These are phyloP conservation scores for Parauchenoglanis ngamensis DNA, from an alignment of 2,797 vertebrate genomes.

Conservation along the genomic window DNA sequence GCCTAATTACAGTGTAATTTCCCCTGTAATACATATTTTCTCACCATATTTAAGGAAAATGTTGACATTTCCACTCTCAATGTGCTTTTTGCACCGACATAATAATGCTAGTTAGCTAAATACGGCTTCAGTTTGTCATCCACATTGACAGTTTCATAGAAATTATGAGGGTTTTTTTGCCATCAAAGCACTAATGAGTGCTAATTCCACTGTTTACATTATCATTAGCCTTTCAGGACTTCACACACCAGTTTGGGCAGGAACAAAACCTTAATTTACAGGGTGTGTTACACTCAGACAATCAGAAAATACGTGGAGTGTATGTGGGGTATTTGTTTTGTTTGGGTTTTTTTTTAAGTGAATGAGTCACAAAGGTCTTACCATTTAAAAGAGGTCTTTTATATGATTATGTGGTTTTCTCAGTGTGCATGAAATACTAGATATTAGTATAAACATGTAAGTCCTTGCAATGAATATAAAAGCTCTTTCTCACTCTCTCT, in stretches of 20 bases:
- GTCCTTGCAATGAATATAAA: background rate
- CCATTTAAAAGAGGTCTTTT: background rate
- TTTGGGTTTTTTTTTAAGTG: background rate
- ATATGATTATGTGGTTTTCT: background rate
- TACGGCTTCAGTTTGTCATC: background rate
- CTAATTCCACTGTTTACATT: too few species aligned
- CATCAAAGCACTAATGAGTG: background rate
- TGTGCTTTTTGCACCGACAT: background rate
- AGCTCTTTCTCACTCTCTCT: background rate
- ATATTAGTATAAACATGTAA: background rate
- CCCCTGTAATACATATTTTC: background rate
- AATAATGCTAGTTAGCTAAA: background rate
- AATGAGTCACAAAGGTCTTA: background rate
- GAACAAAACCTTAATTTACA: background rate
- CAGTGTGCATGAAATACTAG: background rate
- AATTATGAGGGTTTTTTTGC: background rate
- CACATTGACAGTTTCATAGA: background rate
- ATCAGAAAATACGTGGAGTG: background rate
- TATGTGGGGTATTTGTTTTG: background rate
- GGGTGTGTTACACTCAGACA: background rate
- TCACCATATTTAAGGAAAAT: background rate
- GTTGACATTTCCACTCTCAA: too few species aligned
- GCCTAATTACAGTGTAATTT: background rate
- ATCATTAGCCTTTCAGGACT: background rate
- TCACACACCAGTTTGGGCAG: background rate